Percentiles rank a stretch among this genome's conserved stretches.
phyloP scores from a whole-genome alignment of 2,888 invertebrate species.

The Dyspetes luteomarginatus region DNA sequence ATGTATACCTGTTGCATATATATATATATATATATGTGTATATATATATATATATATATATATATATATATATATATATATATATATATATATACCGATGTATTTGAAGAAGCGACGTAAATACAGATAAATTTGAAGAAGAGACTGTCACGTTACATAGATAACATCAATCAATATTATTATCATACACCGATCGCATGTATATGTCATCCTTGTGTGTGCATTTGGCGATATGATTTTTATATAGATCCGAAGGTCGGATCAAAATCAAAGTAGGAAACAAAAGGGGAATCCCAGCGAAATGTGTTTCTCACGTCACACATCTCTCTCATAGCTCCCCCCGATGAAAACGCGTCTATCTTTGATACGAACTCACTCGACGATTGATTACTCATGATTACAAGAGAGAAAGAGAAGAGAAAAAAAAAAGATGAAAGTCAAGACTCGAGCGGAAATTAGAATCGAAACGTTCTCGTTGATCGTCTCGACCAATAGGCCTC shows the following conservation, averaged over 20 bases:
- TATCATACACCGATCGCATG: background rate
- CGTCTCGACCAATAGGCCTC: background rate
- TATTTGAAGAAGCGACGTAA: background rate
- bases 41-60: no score
- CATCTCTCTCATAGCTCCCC: background rate
- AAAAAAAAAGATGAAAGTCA: no score
- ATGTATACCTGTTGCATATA: no score
- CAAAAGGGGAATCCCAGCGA: constrained; percentile 43
- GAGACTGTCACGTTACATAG: constrained; percentile 7
- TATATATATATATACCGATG: no score
- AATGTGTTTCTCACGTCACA: background rate
- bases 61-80: no score
- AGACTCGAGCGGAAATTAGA: constrained; percentile 54
- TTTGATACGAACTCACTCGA: background rate
- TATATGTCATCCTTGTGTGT: no score
- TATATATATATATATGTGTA: no score
- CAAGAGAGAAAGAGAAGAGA: constrained; percentile 4
- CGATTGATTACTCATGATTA: constrained; percentile 48
- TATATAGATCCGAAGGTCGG: constrained; percentile 17
- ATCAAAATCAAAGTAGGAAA: constrained; percentile 17
- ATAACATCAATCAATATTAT: background rate
- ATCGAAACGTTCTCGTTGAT: constrained; percentile 31
- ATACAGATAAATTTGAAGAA: constrained; percentile 6
- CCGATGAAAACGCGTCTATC: constrained; percentile 16
- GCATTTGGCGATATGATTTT: no score